Evolutionary conservation across 2,113 vertebrate species (phyloP), one percentile per base, ranked within the genome.

Genomic region (Hydrochoerus hydrochaeris): DNA sequence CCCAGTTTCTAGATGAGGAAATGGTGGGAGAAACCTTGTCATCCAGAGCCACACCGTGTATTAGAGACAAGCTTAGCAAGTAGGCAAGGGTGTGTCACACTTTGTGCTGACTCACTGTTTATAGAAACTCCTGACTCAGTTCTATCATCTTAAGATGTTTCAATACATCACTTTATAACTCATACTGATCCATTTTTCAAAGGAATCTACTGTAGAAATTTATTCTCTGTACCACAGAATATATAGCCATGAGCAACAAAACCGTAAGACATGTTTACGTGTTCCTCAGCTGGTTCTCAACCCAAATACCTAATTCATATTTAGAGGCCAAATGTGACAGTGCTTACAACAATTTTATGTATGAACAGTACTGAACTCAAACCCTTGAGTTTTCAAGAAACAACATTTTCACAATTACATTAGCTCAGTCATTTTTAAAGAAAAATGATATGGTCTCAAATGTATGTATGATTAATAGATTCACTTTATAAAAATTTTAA

Each of bases 321-420:
- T 91, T 78, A 20, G 49, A 67, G 63, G 35, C 19, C 38, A 73
- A 67, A 80, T 24, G 44, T 32, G 22, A 87, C 32, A 60, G 16
- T 12, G 12, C 13, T 91, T 71, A 71, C 13, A 58, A 41, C 49
- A 49, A 30, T 20, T 52, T 3, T 44, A 65, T 22, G 30, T 85
- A 49, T 35, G 10, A 14, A 44, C 60, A 7, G 52, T 57, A 62
- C 57, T 32, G 52, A 81, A 88, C 90, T 92, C 65, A 88, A 84
- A 82, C 28, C 16, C 84, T 92, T 46, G 60, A 9, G 67, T 77
- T 91, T 62, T 52, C 26, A 91, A 81, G 28, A 95, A 82, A 41
- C 3, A 58, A 78, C 13, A 49, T 82, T 88, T 71, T 88, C 60
- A 65, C 75, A 86, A 63, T 57, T 19, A 57, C 1, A n/a, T 78